These are phyloP conservation scores for Ictalurus furcatus DNA, from an alignment of 2,113 vertebrate genomes.

Conservation along the genomic window DNA sequence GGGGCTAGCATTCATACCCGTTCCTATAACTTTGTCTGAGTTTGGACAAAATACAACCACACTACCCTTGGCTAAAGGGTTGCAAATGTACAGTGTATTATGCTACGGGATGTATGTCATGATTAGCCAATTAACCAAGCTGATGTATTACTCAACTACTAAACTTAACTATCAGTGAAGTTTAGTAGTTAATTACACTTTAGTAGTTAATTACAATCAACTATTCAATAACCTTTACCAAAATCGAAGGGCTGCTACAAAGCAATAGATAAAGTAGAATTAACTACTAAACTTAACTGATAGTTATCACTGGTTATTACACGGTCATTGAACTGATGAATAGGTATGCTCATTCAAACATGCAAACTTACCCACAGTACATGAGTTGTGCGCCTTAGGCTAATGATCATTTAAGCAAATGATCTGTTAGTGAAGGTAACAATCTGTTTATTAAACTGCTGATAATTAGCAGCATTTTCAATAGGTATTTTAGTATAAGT, in stretches of 20 bases:
- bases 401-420: neutral
- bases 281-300: neutral
- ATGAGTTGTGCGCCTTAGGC: neutral
- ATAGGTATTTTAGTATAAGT: neutral
- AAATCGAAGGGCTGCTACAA: neutral
- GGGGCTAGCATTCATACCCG: neutral
- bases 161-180: too few species aligned
- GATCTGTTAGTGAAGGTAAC: neutral
- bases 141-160: neutral
- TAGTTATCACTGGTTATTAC: neutral
- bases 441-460: neutral
- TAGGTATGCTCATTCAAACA: neutral
- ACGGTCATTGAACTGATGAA: neutral
- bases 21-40: neutral
- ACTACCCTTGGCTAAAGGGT: neutral
- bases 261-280: neutral
- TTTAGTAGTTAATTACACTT: too few species aligned
- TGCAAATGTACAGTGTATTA: neutral
- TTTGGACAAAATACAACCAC: neutral
- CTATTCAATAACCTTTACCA: neutral
- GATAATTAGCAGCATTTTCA: neutral
- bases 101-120: neutral
- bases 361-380: neutral
- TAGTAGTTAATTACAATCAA: too few species aligned
- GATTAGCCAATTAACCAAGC: neutral